Conservation (phyloP, 2,797 vertebrate species). For the Mareca strepera region DNA sequence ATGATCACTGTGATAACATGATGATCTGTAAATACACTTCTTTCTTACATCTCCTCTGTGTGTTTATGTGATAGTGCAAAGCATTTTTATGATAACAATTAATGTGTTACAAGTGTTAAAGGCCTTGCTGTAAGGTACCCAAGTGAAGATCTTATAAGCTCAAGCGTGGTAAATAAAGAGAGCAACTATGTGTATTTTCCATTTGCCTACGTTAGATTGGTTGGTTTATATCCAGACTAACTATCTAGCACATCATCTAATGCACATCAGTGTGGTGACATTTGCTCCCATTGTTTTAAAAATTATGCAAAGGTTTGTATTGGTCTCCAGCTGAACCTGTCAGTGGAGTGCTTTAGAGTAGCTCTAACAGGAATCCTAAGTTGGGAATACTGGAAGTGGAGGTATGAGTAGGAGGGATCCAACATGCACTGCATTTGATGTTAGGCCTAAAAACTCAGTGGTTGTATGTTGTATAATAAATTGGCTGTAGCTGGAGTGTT, state of each 20-base stretch:
- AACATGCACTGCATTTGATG: accelerated
- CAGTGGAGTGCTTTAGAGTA: background rate
- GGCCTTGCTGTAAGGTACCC: background rate
- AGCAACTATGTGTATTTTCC: accelerated
- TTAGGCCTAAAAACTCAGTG: background rate
- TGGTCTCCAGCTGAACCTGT: background rate
- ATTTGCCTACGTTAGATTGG: accelerated
- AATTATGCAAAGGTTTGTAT: background rate
- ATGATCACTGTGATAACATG: accelerated
- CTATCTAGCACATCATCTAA: accelerated
- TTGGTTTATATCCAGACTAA: background rate
- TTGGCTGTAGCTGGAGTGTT: background rate
- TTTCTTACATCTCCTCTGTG: background rate
- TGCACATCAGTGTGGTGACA: accelerated
- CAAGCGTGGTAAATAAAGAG: background rate
- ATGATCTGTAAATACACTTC: accelerated
- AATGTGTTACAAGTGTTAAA: background rate
- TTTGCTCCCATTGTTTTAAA: background rate
- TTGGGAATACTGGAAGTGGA: background rate
- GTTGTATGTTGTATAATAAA: accelerated
- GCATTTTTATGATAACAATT: accelerated
- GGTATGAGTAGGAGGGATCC: accelerated
- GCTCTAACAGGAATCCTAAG: background rate
- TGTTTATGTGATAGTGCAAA: background rate
- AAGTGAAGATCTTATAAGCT: background rate